These are phyloP conservation scores for Zeus faber DNA, from an alignment of 2,113 vertebrate species.

Conservation along the genomic window DNA sequence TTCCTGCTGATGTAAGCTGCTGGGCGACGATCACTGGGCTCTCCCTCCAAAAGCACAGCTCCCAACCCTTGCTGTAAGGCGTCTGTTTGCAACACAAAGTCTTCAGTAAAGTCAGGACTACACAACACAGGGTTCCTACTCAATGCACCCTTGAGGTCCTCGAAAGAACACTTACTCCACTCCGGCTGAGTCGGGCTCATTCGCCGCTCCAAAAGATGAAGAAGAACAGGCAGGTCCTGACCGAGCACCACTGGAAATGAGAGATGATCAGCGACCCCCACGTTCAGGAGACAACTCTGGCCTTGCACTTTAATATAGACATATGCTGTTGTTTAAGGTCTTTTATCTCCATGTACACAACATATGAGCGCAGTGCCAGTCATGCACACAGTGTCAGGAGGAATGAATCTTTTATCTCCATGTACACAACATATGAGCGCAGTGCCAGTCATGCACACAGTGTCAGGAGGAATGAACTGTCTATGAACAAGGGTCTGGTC, in stretches of 20 bases:
- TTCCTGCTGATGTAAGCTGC: too few species aligned
- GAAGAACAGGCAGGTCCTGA: background rate
- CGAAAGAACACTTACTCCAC: background rate
- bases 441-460: background rate
- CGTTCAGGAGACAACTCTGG: background rate
- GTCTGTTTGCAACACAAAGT: slow-evolving; percentile 6
- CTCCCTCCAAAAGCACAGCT: slow-evolving; percentile 3
- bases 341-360: slow-evolving; percentile 16
- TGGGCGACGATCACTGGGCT: background rate
- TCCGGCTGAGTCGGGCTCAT: background rate
- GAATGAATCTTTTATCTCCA: slow-evolving; percentile 4
- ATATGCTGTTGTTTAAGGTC: slow-evolving; percentile 1
- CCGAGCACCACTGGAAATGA: background rate
- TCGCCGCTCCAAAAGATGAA: background rate
- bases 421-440: background rate
- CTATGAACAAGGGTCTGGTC: background rate
- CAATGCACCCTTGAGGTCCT: slow-evolving; percentile 3
- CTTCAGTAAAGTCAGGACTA: slow-evolving; percentile 1
- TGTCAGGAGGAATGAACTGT: background rate
- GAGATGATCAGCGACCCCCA: background rate
- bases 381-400: background rate
- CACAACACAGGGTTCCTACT: background rate
- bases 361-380: background rate
- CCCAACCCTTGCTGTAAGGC: background rate
- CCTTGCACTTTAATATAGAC: background rate